Percentiles rank a stretch among this genome's conserved stretches.
Conservation (phyloP, 1,140 invertebrate genomes). For the Drosophila erecta region DNA sequence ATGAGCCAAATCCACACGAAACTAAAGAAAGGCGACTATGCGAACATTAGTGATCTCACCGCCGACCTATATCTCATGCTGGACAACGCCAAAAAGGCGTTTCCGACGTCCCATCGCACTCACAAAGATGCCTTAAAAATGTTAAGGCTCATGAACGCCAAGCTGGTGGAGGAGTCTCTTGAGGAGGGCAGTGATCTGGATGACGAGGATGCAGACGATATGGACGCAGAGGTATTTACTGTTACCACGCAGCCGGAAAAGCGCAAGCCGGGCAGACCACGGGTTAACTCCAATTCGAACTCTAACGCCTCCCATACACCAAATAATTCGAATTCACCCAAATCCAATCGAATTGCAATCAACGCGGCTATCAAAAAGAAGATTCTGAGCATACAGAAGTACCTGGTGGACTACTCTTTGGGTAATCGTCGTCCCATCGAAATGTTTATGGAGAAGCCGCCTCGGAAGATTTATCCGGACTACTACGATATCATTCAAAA, state of each 20-base stretch:
- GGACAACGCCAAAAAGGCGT: slow-evolving; percentile 98
- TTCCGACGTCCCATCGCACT: slow-evolving; percentile 92
- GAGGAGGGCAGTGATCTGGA: slow-evolving; percentile 79
- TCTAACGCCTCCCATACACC: slow-evolving; percentile 85
- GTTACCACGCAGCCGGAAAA: slow-evolving; percentile 59
- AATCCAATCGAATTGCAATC: slow-evolving; percentile 75
- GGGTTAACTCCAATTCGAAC: slow-evolving; percentile 85
- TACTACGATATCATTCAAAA: slow-evolving; percentile 97
- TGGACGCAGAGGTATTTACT: slow-evolving; percentile 48
- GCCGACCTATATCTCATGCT: slow-evolving; percentile 99
- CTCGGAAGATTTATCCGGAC: slow-evolving; percentile 97
- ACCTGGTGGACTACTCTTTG: slow-evolving; percentile 90
- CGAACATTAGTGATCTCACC: slow-evolving; percentile 94
- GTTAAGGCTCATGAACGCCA: slow-evolving; percentile 82
- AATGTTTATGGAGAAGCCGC: slow-evolving; percentile 98
- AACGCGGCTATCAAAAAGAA: slow-evolving; percentile 88
- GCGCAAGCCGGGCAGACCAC: slow-evolving; percentile 80
- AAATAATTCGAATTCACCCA: slow-evolving; percentile 65
- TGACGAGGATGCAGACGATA: slow-evolving; percentile 61
- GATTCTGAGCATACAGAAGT: slow-evolving; percentile 90
- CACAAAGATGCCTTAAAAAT: slow-evolving; percentile 90
- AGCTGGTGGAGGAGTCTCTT: slow-evolving; percentile 77
- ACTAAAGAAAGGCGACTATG: slow-evolving; percentile 94
- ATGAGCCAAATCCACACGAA: slow-evolving; percentile 96
- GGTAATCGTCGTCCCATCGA: slow-evolving; percentile 94